phyloP scores from a whole-genome alignment of 37 sponge, comb jelly and placozoan species.

The Hexactinellida sp. region DNA sequence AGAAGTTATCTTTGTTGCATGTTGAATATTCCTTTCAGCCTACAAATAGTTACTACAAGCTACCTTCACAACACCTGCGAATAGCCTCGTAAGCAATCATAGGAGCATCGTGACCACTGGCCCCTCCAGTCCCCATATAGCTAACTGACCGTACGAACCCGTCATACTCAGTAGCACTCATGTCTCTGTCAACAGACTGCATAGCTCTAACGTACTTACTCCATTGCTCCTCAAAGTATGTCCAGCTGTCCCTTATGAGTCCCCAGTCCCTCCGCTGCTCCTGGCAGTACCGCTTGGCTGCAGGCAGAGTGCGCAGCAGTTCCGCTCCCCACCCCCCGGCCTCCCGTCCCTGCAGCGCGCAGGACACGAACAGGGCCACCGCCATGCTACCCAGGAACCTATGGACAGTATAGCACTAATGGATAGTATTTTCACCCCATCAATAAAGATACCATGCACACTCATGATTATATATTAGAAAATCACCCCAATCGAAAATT shows the following conservation, averaged over 20 bases:
- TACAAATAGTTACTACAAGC: background rate
- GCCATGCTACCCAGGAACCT: slow-evolving; percentile 33
- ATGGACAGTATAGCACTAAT: background rate
- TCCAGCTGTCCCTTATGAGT: slow-evolving; percentile 22
- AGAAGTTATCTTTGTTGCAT: no score
- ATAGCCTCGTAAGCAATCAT: slow-evolving; percentile 30
- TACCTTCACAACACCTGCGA: background rate
- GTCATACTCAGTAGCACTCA: background rate
- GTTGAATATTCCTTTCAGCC: no score
- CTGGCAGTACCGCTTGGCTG: slow-evolving; percentile 32
- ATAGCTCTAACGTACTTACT: background rate
- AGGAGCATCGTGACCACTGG: slow-evolving; percentile 24
- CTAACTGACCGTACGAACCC: background rate
- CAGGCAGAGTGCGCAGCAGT: slow-evolving; percentile 18
- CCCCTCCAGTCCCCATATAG: background rate
- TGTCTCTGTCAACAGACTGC: background rate
- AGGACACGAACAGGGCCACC: slow-evolving; percentile 34
- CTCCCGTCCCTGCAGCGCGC: slow-evolving; percentile 4
- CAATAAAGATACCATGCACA: no score
- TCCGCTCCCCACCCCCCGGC: slow-evolving; percentile 17
- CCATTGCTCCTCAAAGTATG: slow-evolving; percentile 20
- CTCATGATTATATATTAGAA: no score
- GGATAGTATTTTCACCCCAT: no score
- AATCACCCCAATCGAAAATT: no score
- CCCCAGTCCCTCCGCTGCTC: slow-evolving; percentile 34